These are phyloP conservation scores for Melanargia galathea DNA, from an alignment of 2,888 invertebrate genomes.

Conservation along the genomic window DNA sequence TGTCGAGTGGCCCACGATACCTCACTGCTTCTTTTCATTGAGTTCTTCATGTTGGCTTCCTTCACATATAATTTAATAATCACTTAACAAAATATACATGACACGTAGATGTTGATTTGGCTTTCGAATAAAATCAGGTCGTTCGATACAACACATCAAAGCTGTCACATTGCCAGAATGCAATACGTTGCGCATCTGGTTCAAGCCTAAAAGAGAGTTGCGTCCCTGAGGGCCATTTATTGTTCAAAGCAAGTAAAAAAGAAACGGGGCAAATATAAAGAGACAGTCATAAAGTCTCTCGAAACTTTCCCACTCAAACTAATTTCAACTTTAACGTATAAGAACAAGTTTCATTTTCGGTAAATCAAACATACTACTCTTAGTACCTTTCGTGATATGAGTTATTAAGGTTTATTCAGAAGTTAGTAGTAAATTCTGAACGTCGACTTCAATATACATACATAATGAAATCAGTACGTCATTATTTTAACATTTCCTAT, in stretches of 20 bases:
- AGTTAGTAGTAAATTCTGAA: constrained; percentile 67
- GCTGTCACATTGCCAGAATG: background rate
- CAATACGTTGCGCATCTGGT: constrained; percentile 43
- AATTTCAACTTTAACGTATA: constrained; percentile 41
- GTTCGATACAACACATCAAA: background rate
- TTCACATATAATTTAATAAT: too few relatives aligned
- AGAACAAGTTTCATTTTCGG: constrained; percentile 47
- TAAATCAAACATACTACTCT: constrained; percentile 25
- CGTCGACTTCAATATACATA: constrained; percentile 60
- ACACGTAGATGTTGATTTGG: background rate
- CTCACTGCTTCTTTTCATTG: too few relatives aligned
- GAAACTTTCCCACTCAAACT: constrained; percentile 33
- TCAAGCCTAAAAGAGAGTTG: constrained; percentile 55
- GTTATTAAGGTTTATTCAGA: constrained; percentile 69
- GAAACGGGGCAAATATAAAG: constrained; percentile 57
- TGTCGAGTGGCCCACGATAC: too few relatives aligned
- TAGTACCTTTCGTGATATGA: constrained; percentile 44
- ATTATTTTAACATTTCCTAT: constrained; percentile 36
- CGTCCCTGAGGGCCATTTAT: constrained; percentile 69
- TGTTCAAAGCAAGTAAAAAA: constrained; percentile 72
- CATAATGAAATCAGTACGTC: constrained; percentile 55
- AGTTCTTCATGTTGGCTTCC: too few relatives aligned
- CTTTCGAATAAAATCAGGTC: background rate
- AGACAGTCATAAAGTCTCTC: constrained; percentile 47
- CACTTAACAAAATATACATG: too few relatives aligned